Percentiles rank a stretch among this genome's conserved stretches.
Conservation (phyloP, 1,140 invertebrate species). For the Papilio dardanus region DNA sequence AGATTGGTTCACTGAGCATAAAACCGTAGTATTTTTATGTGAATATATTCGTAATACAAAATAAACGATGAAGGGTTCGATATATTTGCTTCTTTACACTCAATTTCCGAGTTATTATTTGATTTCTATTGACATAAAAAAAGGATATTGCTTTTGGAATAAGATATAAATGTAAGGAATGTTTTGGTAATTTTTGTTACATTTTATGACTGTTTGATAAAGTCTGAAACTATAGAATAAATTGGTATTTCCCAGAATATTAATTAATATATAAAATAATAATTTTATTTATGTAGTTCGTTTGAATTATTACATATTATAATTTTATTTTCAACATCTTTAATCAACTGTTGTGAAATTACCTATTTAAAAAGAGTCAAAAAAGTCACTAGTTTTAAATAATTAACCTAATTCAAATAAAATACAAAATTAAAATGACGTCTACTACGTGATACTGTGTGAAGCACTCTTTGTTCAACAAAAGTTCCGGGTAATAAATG, state of each 20-base stretch:
- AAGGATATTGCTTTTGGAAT: slow-evolving; percentile 16
- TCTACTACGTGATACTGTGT: background rate
- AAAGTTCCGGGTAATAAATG: slow-evolving; percentile 3
- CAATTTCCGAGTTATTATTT: slow-evolving; percentile 22
- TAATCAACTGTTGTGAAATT: background rate
- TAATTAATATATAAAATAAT: too few relatives aligned
- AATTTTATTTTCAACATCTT: too few relatives aligned
- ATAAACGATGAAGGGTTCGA: background rate
- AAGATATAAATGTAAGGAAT: slow-evolving; percentile 1
- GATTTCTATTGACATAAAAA: slow-evolving; percentile 12
- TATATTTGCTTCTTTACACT: slow-evolving; percentile 9
- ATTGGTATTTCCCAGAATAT: too few relatives aligned
- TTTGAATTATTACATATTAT: too few relatives aligned
- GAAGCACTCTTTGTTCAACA: slow-evolving; percentile 14
- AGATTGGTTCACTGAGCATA: background rate
- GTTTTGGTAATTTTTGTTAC: background rate
- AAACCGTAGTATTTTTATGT: too few relatives aligned
- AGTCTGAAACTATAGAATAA: background rate
- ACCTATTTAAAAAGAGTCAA: background rate
- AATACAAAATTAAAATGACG: background rate
- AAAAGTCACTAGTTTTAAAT: background rate
- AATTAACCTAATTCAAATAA: background rate
- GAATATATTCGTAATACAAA: too few relatives aligned
- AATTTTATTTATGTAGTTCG: too few relatives aligned
- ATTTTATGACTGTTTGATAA: background rate